Base-by-base conservation (phyloP, 2,113 vertebrate species). In the Proterorhinus semilunaris region DNA sequence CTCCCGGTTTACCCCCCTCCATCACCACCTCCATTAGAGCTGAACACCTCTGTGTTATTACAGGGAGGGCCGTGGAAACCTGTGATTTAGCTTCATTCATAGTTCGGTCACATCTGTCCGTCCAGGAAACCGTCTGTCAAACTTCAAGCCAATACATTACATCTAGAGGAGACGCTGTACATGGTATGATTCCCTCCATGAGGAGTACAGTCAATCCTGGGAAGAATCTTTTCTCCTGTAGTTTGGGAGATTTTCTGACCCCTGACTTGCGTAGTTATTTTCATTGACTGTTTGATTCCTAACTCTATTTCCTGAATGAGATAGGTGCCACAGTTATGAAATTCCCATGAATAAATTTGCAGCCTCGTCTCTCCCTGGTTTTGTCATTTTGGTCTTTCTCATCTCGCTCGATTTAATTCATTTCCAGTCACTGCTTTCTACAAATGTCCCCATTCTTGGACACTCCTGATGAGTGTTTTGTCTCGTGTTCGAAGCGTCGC, bases 401-500 rank as follows among this genome's bases (percentile, higher is more conserved):
- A 53, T 73, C 75, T 12, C 52, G 79, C 74, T 80, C 71, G 66
- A 68, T 71, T 62, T 6, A 36, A 36, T 36, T 36, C 27, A 36
- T 81, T 68, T 57, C 55, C 61, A 15, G 12, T 59, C 71, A 49
- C 17, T 17, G 9, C 17, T 11, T 9, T 55, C 17, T 5, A 11
- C 53, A 27, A 55, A 27, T 11, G 53, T 55, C 82, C 81, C 66
- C 78, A 74, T 74, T 83, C 77, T 71, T 10, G 11, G 71, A 71
- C 54, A 83, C 80, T 79, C 74, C 82, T 86, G 83, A 87, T 90
- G 86, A 88, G 85, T 50, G 68, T 81, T 78, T 82, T 87, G 83
- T 82, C 78, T 86, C 83, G 73, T 68, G 71, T 82, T 64, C 49
- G 63, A 69, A 72, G n/a, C 81, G 69, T 80, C 83, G 75, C 81